Evolutionary conservation across 35 echinoderm and acorn worm species (phyloP), one percentile per base, ranked within the genome.

Genomic region (Holothuria glaberrima): DNA sequence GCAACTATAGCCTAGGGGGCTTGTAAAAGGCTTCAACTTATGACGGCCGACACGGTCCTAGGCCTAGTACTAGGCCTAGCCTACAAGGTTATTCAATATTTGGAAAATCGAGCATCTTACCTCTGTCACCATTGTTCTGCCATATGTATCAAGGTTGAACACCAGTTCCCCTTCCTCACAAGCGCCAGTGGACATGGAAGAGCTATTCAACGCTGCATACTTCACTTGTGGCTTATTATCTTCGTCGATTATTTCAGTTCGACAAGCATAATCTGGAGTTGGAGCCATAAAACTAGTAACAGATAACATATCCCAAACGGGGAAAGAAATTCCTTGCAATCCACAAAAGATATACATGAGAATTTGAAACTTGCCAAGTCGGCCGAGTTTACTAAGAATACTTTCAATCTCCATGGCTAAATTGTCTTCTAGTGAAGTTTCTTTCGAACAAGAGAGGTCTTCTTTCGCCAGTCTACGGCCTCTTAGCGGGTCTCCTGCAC

Each of bases 61-160:
- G 50, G 50, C 9, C 13, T 9, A 17, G 16, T 14, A 54, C 0
- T 5, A 14, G 50, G 44, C 44, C 63, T 67, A 17, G 22, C 72
- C 46, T n/a, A n/a, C n/a, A n/a, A 41, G 36, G 2, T 41, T 41
- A 41, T 41, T 41, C 36, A 4, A 4, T 5, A 65, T n/a, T 28
- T 65, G 27, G 12, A 28, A 65, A 65, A n/a, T 65, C 27, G 62
- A 21, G 5, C 7, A 41, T 41, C 36, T 41, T 61, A 84, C 80
- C 80, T 84, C 80, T n/a, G 80, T 33, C 20, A 84, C 80, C 80
- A 84, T 61, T 38, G 80, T 84, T 84, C 80, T 84, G 52, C 80
- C 80, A 26, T 59, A 84, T 7, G 80, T 84, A 13, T 59, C 52
- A 0, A 84, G 80, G 29, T 84, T 84, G 59, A 84, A 84, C 9